Evolutionary conservation across 2,113 vertebrate species (phyloP), one percentile per base, ranked within the genome.

Genomic region (Mungos mungo): DNA sequence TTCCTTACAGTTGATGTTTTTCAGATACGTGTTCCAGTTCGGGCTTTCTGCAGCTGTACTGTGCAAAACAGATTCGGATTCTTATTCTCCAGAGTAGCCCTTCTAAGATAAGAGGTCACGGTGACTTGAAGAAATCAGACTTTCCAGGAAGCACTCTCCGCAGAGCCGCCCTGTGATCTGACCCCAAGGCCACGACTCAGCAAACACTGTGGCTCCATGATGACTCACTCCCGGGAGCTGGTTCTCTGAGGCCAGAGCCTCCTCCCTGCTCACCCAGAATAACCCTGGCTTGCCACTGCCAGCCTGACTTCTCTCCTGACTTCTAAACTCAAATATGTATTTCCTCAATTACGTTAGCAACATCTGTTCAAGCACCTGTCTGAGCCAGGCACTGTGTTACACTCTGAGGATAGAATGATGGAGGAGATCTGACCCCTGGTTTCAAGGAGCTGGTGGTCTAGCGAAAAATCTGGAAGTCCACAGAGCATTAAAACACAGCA

Each of bases 41-140:
- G 0, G 3, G n/a, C 7, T 3, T 41, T 31, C 50, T 45, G 33
- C 35, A 84, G 41, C 23, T 0, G 0, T 15, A 11, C 6, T 10
- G 27, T 88, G 31, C 3, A 87, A 76, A 63, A 50, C 50, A 3
- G 50, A 50, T 50, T 69, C 68, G 0, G 31, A 90, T 93, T 72
- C 69, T 77, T 47, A 3, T 31, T 91, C 33, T 21, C 31, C 35
- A 60, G 57, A 72, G 21, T 65, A 54, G 33, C 71, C 23, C 38
- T 50, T 74, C 45, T 4, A 29, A 84, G 72, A 45, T 0, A n/a
- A 60, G 45, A 63, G 45, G 85, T 74, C 69, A 68, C 0, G 16
- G 79, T 1, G 1, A 3, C n/a, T 88, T 7, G 54, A 84, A 84
- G 82, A 88, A 82, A 29, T 12, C 0, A 7, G 29, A 38, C n/a